Evolutionary conservation across 1,140 invertebrate species (phyloP), one percentile per base, ranked within the genome.

Genomic region (Drosophila subobscura): DNA sequence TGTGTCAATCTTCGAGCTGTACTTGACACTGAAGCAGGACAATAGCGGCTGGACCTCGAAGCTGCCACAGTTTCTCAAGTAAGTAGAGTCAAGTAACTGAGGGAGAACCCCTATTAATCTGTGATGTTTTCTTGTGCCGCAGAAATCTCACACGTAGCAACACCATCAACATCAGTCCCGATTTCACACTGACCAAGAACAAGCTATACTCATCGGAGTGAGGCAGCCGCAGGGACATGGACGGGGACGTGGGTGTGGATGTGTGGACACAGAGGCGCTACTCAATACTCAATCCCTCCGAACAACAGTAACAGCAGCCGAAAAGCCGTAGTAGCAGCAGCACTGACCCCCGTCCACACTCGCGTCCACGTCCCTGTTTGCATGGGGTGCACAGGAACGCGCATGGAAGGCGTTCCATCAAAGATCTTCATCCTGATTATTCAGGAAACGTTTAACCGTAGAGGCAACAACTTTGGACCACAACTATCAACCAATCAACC

Each of bases 21-120:
- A 95, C 91, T 92, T 97, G 29, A 97, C 96, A 14, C 93, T 98
- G 27, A 96, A 96, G 91, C 96, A 97, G 90, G 95, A 96, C 80
- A 93, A 94, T 37, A 95, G 94, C 61, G 94, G 95, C 71, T 98
- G 96, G 96, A 95, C 96, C 67, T 95, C 95, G 70, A 92, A 96
- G 73, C 93, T 97, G 91, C 96, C 96, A 84, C 95, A 96, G 91
- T 96, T 97, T 92, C 93, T 96, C 92, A 96, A 96, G 96, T 96
- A 92, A 95, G 95, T 94, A 37, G 33, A 37, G 10, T 12, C 33
- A 3, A 3, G 33, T 37, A 4, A 4, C 33, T 8, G 4, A 1
- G 8, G 33, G 4, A 37, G 7, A 16, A 12, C 5, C 8, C 1
- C 8, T 14, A 12, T 4, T 27, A 10, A 10, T 22, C 20, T 1